These are phyloP conservation scores for Lasioglossum vierecki DNA, from an alignment of 2,888 invertebrate species.

Conservation along the genomic window DNA sequence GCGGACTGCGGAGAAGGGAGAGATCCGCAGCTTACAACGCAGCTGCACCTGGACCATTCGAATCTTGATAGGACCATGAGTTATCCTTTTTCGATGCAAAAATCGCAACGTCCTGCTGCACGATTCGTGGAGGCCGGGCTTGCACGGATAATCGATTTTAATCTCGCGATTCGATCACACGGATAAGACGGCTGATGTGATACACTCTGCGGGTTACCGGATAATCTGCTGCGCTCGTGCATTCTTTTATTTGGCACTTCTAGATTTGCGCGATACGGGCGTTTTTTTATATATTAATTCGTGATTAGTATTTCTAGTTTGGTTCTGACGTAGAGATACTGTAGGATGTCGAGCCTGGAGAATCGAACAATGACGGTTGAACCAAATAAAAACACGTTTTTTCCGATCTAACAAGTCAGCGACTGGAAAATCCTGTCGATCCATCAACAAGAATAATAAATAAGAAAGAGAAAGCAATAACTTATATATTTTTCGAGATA, in stretches of 20 bases:
- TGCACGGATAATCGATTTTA: constrained; percentile 23
- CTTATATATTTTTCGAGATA: too few relatives aligned
- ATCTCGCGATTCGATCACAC: neutral
- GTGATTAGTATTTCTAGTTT: neutral
- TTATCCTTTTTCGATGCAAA: constrained; percentile 43
- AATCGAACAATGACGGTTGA: too few relatives aligned
- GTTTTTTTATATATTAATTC: neutral
- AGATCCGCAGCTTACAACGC: constrained; percentile 58
- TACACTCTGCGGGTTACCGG: neutral
- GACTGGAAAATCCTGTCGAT: too few relatives aligned
- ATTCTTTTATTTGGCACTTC: neutral
- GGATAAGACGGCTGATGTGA: neutral
- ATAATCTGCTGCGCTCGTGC: neutral
- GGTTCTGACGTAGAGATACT: neutral
- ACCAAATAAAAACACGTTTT: too few relatives aligned
- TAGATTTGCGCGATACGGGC: neutral
- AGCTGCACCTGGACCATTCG: constrained; percentile 57
- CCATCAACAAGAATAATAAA: too few relatives aligned
- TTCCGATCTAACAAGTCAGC: too few relatives aligned
- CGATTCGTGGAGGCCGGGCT: neutral
- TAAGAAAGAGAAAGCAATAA: too few relatives aligned
- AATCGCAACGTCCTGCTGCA: constrained; percentile 15
- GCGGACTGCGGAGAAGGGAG: constrained; percentile 25
- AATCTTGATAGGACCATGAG: constrained; percentile 47
- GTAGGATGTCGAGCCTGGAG: too few relatives aligned